Conservation (phyloP, 2,888 invertebrate species). For the Tenthredo livida region DNA sequence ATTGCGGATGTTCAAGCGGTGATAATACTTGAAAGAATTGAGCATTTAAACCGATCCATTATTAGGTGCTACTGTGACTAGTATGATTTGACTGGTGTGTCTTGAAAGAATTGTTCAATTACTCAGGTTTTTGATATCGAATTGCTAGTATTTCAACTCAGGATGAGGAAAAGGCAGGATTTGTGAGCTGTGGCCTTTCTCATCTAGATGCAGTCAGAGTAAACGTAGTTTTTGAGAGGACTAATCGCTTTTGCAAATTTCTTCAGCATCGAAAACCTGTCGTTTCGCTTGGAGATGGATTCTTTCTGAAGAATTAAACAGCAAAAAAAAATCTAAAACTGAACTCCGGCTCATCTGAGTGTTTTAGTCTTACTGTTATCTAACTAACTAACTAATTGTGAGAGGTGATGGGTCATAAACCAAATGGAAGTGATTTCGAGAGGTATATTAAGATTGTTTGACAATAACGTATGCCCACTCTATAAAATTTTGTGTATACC, state of each 20-base stretch:
- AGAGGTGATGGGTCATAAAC: background rate
- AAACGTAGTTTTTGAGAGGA: background rate
- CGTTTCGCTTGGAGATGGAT: background rate
- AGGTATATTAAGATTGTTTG: background rate
- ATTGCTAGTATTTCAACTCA: background rate
- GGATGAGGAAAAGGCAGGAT: background rate
- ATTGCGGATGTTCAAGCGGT: constrained; percentile 5
- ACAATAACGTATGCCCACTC: constrained; percentile 16
- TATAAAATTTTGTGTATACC: background rate
- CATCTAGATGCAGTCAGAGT: background rate
- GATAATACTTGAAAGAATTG: background rate
- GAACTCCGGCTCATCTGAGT: background rate
- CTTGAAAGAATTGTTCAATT: background rate
- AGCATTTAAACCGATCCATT: background rate
- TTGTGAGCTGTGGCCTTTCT: background rate
- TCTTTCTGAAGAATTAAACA: background rate
- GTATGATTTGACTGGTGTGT: background rate
- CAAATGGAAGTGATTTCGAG: background rate
- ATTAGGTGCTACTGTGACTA: background rate
- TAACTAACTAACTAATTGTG: background rate
- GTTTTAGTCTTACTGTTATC: background rate
- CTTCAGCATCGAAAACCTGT: background rate
- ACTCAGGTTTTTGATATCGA: too few relatives aligned
- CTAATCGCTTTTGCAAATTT: background rate
- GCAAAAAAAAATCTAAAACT: background rate